Evolutionary conservation across 1,140 invertebrate genomes (phyloP).

Genomic region (Coelopa frigida): DNA sequence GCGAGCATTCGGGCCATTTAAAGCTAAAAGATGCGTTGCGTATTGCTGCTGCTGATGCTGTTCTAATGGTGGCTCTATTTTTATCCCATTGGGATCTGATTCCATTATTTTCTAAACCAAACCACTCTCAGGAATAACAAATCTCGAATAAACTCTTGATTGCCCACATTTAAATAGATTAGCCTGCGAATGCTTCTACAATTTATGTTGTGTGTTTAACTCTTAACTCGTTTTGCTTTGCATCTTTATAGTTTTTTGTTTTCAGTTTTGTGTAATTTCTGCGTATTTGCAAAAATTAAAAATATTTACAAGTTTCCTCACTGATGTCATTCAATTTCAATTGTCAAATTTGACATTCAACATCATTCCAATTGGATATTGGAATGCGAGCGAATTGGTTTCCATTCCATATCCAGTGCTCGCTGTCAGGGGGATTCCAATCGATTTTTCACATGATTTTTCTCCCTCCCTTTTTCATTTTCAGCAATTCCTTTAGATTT

Average conservation of each 20-base stretch:
- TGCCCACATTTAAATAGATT: slow-evolving; percentile 11
- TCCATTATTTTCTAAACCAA: slow-evolving; percentile 41
- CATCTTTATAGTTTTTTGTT: slow-evolving; percentile 8
- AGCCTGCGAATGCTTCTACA: background rate
- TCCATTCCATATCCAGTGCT: slow-evolving; percentile 9
- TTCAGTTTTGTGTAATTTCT: slow-evolving; percentile 3
- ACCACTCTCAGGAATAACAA: slow-evolving; percentile 3
- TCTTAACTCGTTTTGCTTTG: background rate
- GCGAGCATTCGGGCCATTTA: slow-evolving; percentile 41
- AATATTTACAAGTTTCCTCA: slow-evolving; percentile 12
- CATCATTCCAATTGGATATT: slow-evolving; percentile 3
- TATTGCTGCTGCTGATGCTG: slow-evolving; percentile 36
- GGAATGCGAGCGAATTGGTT: slow-evolving; percentile 1
- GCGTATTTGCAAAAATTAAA: slow-evolving; percentile 12
- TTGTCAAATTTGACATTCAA: slow-evolving; percentile 12
- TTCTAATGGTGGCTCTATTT: slow-evolving; percentile 42
- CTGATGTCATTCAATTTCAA: slow-evolving; percentile 11
- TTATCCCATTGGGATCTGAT: slow-evolving; percentile 45
- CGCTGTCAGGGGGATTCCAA: slow-evolving; percentile 23
- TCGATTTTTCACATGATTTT: slow-evolving; percentile 44
- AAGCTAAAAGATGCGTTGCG: slow-evolving; percentile 38
- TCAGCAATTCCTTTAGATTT: too few species aligned
- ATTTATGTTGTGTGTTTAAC: background rate
- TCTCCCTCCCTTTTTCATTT: too few species aligned
- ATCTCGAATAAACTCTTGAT: slow-evolving; percentile 6